Conservation (phyloP, 2,113 vertebrate species). For the Telmatochromis sp. region DNA sequence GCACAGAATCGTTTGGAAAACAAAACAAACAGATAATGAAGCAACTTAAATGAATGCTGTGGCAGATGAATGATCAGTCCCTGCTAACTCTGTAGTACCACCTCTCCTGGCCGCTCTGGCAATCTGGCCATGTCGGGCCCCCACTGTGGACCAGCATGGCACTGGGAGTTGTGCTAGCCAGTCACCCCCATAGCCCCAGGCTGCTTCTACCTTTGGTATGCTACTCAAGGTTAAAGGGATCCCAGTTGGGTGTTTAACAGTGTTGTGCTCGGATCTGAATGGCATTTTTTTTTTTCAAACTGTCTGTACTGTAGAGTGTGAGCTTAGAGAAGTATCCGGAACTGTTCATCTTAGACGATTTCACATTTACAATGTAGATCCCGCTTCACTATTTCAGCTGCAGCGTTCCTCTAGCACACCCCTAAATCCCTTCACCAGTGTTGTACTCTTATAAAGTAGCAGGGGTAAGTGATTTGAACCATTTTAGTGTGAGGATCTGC, state of each 20-base stretch:
- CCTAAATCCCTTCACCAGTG: conserved; percentile 31
- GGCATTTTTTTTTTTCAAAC: not conserved
- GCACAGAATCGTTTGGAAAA: conserved; percentile 12
- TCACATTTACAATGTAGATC: not conserved
- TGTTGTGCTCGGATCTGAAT: conserved; percentile 12
- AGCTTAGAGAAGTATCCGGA: not conserved
- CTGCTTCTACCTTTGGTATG: conserved; percentile 65
- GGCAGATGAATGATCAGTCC: conserved; percentile 40
- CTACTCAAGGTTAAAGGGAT: conserved; percentile 71
- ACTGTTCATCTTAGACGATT: conserved; percentile 5
- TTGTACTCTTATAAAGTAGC: conserved; percentile 50
- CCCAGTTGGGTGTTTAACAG: conserved; percentile 63
- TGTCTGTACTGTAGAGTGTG: not conserved
- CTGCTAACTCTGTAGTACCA: conserved; percentile 5
- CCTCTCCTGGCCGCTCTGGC: conserved; percentile 38
- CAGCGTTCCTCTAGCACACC: conserved; percentile 30
- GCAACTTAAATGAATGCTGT: conserved; percentile 19
- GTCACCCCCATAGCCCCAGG: conserved; percentile 50
- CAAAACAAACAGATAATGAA: conserved; percentile 43
- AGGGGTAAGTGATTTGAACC: conserved; percentile 58
- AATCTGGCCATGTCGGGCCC: conserved; percentile 59
- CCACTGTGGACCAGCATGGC: conserved; percentile 63
- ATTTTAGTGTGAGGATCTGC: conserved; percentile 56
- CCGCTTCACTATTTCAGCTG: not conserved
- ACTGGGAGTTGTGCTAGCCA: conserved; percentile 54